Base-by-base conservation (phyloP, 2,113 vertebrate species). In the Calonectris borealis region DNA sequence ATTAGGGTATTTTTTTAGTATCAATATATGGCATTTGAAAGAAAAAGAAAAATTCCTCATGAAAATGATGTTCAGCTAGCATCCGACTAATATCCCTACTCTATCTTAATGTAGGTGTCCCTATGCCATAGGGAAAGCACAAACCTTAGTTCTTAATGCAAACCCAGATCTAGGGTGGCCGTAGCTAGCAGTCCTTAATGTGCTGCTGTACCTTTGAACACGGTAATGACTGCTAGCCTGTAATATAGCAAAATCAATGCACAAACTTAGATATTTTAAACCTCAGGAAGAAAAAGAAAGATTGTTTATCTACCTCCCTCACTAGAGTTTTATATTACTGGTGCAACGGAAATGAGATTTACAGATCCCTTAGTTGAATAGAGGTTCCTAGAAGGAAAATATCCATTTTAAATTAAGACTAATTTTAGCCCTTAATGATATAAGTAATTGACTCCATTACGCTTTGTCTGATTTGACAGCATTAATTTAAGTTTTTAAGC, bases 401-500 rank as follows among this genome's bases (percentile, higher is more conserved):
- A 91, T 1, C 78, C 12, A 36, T 70, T 96, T 93, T n/a, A 93
- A 91, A 92, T 92, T 73, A 51, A 88, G 71, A 55, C 25, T 85
- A 58, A 84, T 91, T 94, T 87, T 94, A 94, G 66, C 62, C 31
- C 78, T 86, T 77, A 70, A 85, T 87, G 70, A 70, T 73, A 25
- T 29, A 70, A 90, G 40, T 72, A 93, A 93, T 81, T 83, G 38
- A 73, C 60, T 97, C 49, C 13, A 66, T 88, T 79, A 84, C 2
- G 4, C n/a, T 80, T 85, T 11, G 44, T 91, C 88, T 91, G 70
- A 77, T 88, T 86, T 83, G 75, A 40, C 75, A 85, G 82, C 86
- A 83, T 85, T 91, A 96, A 93, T 94, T 82, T 80, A 91, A 87
- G 31, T 1, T 70, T 94, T 83, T 90, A 91, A 95, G 87, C 82